Base-by-base conservation (phyloP, 1,140 invertebrate genomes). In the Diachasma alloeum region DNA sequence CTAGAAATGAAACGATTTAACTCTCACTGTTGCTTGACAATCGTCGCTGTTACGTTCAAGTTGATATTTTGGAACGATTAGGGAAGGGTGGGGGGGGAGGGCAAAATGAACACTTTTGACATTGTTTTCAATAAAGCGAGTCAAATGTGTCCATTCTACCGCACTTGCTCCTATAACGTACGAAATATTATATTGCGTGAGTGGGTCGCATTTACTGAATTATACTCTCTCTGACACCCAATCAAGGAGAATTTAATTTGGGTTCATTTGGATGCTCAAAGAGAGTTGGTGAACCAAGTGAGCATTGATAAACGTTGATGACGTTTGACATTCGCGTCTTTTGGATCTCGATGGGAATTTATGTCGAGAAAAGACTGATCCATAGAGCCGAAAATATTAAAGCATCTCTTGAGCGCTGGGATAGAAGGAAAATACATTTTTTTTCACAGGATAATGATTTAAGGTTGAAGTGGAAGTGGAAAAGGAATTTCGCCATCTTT, bases 361-460 rank as follows among this genome's bases (percentile, higher is more conserved):
- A 71, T 53, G 22, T 68, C 24, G 44, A 48, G 70, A 63, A 31
- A 76, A 76, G 75, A 76, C 75, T 76, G 75, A 76, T 76, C 71
- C 75, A 66, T 76, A 66, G 39, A 66, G 66, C 37, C 68, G 75
- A 67, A 53, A 66, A 72, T 72, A 31, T 46, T 22, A 31, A 15
- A 72, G 22, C 56, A 59, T 72, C 46, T 66, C 24, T 15, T 66
- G 10, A 26, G 26, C 24, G 11, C 22, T 66, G 48, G 39, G 9
- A 37, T 37, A 37, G 36, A 42, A 42, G 9, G 9, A 42, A 42
- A 42, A 42, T 11, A 10, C 3, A 63, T 63, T 63, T 63, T 67
- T 31, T 6, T 31, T 31, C 31, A 31, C 31, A 31, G 31, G 31
- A 31, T 31, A 31, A 31, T 2, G 31, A 31, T 31, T 31, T 6